Evolutionary conservation across 2,888 invertebrate genomes (phyloP), one percentile per base, ranked within the genome.

Genomic region (Ichneumoninae sp.): DNA sequence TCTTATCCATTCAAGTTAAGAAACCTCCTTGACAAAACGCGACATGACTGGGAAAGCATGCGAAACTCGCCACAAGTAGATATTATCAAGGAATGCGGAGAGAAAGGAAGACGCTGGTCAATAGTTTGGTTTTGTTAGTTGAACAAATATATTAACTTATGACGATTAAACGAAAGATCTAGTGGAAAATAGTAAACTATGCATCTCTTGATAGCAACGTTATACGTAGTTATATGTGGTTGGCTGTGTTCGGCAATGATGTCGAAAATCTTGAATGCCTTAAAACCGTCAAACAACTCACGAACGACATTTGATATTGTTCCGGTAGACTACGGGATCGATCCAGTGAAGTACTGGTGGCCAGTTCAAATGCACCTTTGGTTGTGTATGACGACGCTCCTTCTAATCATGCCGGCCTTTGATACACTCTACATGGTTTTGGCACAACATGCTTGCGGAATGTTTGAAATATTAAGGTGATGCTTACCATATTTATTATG

Each of bases 391-490:
- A 3, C 1, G 8, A 19, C 19, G 13, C 22, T 10, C 19, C 4
- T 54, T 16, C 26, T 36, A 10, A 19, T 19, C 19, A n/a, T 54
- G 3, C 30, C 47, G 19, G 50, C 50, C 50, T 30, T 54, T 3
- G 33, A 76, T 50, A 40, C 66, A 3, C 7, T 76, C 66, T 76
- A 66, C 36, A 40, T 76, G 66, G 10, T 16, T 4, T 3, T 52
- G 3, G 33, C 54, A 4, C 36, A 76, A 36, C 76, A 76, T 5
- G 30, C 6, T 3, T 76, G 76, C 66, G 65, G 26, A 13, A 66
- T 66, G 66, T 47, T 76, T 62, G 50, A 65, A 50, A n/a, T 65
- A 66, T 19, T 76, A 26, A 68, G 76, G 76, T 76, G 16, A 72
- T 13, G 19, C 19, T 19, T n/a, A 5, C 26, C 10, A 65, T 65